Evolutionary conservation across 2,888 invertebrate genomes (phyloP), one percentile per base, ranked within the genome.

Genomic region (Lingula anatina): DNA sequence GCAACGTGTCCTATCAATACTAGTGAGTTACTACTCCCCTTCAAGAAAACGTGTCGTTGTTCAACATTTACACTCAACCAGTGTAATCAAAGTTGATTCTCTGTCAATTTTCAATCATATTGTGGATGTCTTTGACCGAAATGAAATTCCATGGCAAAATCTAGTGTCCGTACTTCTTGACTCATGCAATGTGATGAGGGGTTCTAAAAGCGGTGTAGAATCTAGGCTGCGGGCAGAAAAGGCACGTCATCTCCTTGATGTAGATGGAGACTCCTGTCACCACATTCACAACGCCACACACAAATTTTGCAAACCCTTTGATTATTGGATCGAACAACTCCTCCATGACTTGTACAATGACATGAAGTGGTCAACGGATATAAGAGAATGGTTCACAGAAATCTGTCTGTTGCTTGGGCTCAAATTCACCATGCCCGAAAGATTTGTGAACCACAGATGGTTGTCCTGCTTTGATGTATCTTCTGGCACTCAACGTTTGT

Each of bases 191-290:
- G 55, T 60, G 2, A 64, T 64, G 61, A 7, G 58, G 7, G 59
- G 62, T 1, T 39, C 31, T 1, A 61, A 61, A 49, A 38, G 45
- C 9, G 60, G 62, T 26, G 15, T 65, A 9, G 65, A 64, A 46
- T 51, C 44, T 7, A 38, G 49, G 37, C 50, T 61, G 5, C 26
- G 59, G 26, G 24, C 39, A 20, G 35, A 48, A 15, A 47, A 48
- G 21, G 58, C 59, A 5, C 54, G 51, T 7, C 65, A 65, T 42
- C 38, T 64, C 2, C 39, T 64, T 7, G 58, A 61, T 43, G 55
- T 64, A 18, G 61, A 65, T 50, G 64, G 60, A 12, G 60, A 65
- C 45, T 43, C 53, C 2, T 55, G 55, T n/a, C 62, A 60, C 40
- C 61, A 63, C 44, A 49, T 51, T 0, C 62, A 65, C 37, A 64